These are phyloP conservation scores for Rutpela maculata DNA, from an alignment of 2,888 invertebrate genomes.

Conservation along the genomic window DNA sequence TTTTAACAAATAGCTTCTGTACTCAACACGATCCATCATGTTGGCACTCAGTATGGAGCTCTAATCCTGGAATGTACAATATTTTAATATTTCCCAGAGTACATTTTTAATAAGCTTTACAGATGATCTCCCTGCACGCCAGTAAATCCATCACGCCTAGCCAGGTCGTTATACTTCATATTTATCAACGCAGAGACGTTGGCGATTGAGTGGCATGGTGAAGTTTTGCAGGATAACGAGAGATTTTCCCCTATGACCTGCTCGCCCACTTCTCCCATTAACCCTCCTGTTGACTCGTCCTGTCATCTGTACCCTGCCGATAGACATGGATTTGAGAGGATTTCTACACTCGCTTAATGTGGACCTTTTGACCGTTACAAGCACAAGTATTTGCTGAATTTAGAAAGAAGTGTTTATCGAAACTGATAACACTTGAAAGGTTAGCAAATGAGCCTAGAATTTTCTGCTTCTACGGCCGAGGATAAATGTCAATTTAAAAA, in stretches of 20 bases:
- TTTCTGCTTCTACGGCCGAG: not conserved
- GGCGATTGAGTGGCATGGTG: constrained; percentile 2
- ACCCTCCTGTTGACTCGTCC: constrained; percentile 20
- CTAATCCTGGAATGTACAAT: constrained; percentile 17
- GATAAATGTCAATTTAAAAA: too few species aligned
- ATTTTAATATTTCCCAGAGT: constrained; percentile 13
- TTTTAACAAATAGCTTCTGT: constrained; percentile 17
- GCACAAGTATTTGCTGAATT: constrained; percentile 10
- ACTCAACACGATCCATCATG: constrained; percentile 18
- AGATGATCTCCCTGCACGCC: constrained; percentile 41
- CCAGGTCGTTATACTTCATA: constrained; percentile 47
- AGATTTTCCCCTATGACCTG: constrained; percentile 33
- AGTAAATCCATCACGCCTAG: constrained; percentile 53
- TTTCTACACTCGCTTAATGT: constrained; percentile 13
- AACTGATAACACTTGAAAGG: not conserved
- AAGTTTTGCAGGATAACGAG: constrained; percentile 16
- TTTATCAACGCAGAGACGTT: constrained; percentile 49
- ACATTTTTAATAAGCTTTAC: constrained; percentile 42
- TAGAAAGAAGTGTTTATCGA: constrained; percentile 4
- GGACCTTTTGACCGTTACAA: constrained; percentile 19
- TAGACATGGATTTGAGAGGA: constrained; percentile 34
- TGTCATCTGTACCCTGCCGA: constrained; percentile 29
- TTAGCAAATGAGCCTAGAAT: not conserved
- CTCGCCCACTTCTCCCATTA: constrained; percentile 36
- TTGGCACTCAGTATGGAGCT: not conserved